Percentiles rank a stretch among this genome's conserved stretches.
Evolutionary conservation across 2,113 vertebrate genomes (phyloP).

Genomic region (Carettochelys insculpta): DNA sequence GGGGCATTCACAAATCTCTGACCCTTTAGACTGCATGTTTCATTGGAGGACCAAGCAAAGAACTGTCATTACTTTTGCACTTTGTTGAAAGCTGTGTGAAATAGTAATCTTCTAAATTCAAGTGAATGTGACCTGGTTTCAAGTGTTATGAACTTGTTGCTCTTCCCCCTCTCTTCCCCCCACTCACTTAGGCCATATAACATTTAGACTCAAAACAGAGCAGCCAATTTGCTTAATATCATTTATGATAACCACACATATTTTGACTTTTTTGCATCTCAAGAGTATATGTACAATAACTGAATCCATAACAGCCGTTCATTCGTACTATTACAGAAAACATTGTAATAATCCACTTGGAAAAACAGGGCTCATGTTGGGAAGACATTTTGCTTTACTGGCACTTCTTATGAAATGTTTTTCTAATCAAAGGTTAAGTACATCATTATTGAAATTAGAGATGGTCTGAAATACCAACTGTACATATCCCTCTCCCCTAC

Average conservation of each 20-base stretch:
- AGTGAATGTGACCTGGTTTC: neutral
- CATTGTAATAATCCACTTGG: neutral
- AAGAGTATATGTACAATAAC: neutral
- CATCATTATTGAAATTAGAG: slow-evolving; percentile 34
- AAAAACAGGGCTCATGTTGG: neutral
- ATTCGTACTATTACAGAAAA: slow-evolving; percentile 13
- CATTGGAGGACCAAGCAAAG: neutral
- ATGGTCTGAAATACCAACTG: neutral
- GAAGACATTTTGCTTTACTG: neutral
- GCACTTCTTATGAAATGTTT: slow-evolving; percentile 16
- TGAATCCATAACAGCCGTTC: neutral
- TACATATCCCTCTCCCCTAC: slow-evolving; percentile 15
- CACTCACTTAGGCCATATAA: neutral
- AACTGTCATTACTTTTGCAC: neutral
- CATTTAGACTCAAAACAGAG: neutral
- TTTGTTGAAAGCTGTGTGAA: neutral
- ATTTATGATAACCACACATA: neutral
- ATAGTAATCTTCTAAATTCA: neutral
- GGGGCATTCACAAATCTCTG: slow-evolving; percentile 17
- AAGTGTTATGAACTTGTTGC: neutral
- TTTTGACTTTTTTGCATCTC: neutral
- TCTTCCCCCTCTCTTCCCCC: neutral
- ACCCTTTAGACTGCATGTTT: neutral
- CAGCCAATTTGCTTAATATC: neutral
- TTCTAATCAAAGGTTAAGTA: slow-evolving; percentile 17